These are phyloP conservation scores for Seira sanloemensis DNA, from an alignment of 2,888 invertebrate genomes.

Conservation along the genomic window DNA sequence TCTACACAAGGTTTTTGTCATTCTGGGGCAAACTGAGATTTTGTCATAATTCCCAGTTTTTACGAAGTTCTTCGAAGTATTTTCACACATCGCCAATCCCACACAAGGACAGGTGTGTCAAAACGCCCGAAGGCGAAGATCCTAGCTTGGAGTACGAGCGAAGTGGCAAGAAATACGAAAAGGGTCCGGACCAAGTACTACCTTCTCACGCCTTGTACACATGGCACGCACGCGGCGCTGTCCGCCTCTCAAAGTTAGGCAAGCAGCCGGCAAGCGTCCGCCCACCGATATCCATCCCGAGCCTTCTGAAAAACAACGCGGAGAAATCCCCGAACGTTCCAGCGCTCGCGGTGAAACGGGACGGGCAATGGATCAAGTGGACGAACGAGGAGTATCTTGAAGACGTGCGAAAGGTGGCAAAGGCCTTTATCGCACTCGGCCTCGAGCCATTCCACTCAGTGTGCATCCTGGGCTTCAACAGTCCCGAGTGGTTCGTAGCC, in stretches of 20 bases:
- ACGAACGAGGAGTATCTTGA: constrained; percentile 84
- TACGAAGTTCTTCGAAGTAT: no score
- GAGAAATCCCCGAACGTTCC: constrained; percentile 81
- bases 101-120: not conserved
- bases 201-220: constrained; percentile 80
- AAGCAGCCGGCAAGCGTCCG: constrained; percentile 76
- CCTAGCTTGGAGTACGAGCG: constrained; percentile 68
- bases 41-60: no score
- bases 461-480: constrained; percentile 92
- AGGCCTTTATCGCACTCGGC: constrained; percentile 90
- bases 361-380: constrained; percentile 75
- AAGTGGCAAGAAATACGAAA: constrained; percentile 59
- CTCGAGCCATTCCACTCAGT: constrained; percentile 87
- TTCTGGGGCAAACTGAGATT: no score
- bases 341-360: constrained; percentile 82
- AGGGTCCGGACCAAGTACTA: constrained; percentile 83
- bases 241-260: constrained; percentile 80
- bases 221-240: constrained; percentile 80
- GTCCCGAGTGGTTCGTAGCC: constrained; percentile 91
- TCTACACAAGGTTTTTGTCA: no score
- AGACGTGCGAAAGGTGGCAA: constrained; percentile 85
- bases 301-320: constrained; percentile 81
- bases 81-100: not conserved
- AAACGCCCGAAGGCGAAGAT: constrained; percentile 44
- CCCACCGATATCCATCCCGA: constrained; percentile 84